Conservation (phyloP, 1,140 invertebrate genomes). For the Eciton burchellii region DNA sequence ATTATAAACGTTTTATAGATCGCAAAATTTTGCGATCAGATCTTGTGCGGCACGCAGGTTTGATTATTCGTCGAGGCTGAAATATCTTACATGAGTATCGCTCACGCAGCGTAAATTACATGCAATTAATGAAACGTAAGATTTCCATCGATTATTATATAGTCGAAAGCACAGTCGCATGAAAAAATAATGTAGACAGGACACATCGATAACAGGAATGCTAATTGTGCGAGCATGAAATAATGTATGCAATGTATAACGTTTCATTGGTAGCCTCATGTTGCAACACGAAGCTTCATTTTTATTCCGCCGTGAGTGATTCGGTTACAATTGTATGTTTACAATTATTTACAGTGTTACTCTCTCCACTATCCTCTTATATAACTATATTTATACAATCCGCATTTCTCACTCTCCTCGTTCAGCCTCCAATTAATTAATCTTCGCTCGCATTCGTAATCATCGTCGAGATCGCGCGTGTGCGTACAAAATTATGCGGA, state of each 20-base stretch:
- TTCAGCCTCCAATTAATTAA: slow-evolving; percentile 10
- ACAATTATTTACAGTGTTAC: slow-evolving; percentile 71
- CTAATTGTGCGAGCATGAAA: not conserved
- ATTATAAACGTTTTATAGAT: not conserved
- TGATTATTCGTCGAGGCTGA: not conserved
- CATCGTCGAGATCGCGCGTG: slow-evolving; percentile 3
- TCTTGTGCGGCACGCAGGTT: too few species aligned
- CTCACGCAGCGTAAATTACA: not conserved
- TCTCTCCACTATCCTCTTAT: slow-evolving; percentile 32
- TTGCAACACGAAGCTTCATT: slow-evolving; percentile 64
- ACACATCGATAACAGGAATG: not conserved
- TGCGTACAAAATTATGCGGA: slow-evolving; percentile 52
- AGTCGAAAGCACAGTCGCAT: not conserved
- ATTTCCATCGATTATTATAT: not conserved
- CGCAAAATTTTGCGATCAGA: not conserved
- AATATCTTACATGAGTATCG: not conserved
- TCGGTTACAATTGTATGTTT: slow-evolving; percentile 67
- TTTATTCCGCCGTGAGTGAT: slow-evolving; percentile 67
- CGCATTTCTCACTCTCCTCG: not conserved
- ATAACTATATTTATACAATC: slow-evolving; percentile 65
- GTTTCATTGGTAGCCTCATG: slow-evolving; percentile 64
- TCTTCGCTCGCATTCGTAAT: not conserved
- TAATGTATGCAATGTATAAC: not conserved
- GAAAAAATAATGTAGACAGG: not conserved
- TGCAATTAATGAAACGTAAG: slow-evolving; percentile 3